Conservation (phyloP, 2,797 vertebrate species). For the Sebastolobus altivelis region DNA sequence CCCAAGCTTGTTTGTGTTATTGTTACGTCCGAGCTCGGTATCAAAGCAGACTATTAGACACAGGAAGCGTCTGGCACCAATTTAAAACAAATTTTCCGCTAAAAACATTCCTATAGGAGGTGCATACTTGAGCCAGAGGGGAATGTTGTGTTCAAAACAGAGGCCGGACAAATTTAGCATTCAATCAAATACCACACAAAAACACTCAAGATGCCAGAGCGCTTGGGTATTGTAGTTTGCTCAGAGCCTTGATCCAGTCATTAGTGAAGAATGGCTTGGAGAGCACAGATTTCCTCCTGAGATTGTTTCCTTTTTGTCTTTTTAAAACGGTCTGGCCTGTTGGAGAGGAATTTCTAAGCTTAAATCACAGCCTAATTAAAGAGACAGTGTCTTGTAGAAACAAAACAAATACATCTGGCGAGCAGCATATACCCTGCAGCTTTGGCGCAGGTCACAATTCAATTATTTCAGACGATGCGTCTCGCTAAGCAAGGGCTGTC, state of each 20-base stretch:
- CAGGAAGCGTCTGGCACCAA: conserved; percentile 12
- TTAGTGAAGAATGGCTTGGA: conserved; percentile 57
- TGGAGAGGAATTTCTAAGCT: conserved; percentile 46
- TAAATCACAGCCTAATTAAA: conserved; percentile 70
- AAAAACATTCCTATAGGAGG: conserved; percentile 28
- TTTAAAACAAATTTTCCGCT: conserved; percentile 23
- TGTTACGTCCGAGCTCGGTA: not conserved
- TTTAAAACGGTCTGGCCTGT: conserved; percentile 42
- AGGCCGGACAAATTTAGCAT: conserved; percentile 42
- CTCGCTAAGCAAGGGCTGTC: conserved; percentile 15
- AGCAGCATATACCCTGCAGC: conserved; percentile 14
- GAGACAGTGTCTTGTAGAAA: conserved; percentile 64
- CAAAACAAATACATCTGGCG: conserved; percentile 59
- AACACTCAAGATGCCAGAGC: conserved; percentile 40
- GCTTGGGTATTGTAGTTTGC: conserved; percentile 28
- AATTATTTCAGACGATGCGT: conserved; percentile 56
- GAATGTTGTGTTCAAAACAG: conserved; percentile 34
- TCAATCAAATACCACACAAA: conserved; percentile 51
- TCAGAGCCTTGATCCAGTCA: conserved; percentile 51
- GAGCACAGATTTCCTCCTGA: conserved; percentile 62
- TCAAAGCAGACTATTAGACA: not conserved
- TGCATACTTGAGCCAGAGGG: not conserved
- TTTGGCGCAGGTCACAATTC: conserved; percentile 56
- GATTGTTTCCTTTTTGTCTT: conserved; percentile 43
- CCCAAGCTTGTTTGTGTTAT: not conserved